Percentiles rank a stretch among this genome's conserved stretches.
Evolutionary conservation across 2,797 vertebrate genomes (phyloP).

Genomic region (Pangasius djambal): DNA sequence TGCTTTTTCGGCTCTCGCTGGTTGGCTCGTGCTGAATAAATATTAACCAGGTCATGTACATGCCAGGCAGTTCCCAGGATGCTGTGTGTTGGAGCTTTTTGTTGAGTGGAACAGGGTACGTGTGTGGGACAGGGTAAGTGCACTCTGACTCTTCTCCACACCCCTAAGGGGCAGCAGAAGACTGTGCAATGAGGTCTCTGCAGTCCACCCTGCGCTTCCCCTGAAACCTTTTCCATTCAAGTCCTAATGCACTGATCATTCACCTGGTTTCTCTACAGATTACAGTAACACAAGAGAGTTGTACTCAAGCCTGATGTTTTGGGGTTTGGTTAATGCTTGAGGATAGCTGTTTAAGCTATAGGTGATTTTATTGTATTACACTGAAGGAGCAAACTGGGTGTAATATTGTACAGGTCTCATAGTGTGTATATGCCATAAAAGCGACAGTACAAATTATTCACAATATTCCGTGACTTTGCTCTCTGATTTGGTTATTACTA

Average conservation of each 20-base stretch:
- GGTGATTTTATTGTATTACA: not conserved
- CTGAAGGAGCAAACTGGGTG: not conserved
- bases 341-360: not conserved
- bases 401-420: not conserved
- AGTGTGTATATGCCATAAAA: not conserved
- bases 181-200: slow-evolving; percentile 60
- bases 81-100: slow-evolving; percentile 8
- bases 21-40: slow-evolving; percentile 7
- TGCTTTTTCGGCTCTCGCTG: not conserved
- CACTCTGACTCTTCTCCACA: slow-evolving; percentile 30
- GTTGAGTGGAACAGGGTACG: not conserved
- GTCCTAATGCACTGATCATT: slow-evolving; percentile 40
- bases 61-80: not conserved
- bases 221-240: not conserved
- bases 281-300: slow-evolving; percentile 1
- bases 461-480: not conserved
- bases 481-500: not conserved
- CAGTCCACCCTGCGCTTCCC: slow-evolving; percentile 47
- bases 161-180: slow-evolving; percentile 79
- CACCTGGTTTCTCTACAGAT: slow-evolving; percentile 29
- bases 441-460: not conserved
- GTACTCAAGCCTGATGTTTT: slow-evolving; percentile 7
- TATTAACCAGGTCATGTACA: not conserved
- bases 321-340: slow-evolving; percentile 14
- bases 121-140: not conserved